These are phyloP conservation scores for Zhuqinia jingwanae DNA, from an alignment of 2,888 invertebrate species.

Conservation along the genomic window DNA sequence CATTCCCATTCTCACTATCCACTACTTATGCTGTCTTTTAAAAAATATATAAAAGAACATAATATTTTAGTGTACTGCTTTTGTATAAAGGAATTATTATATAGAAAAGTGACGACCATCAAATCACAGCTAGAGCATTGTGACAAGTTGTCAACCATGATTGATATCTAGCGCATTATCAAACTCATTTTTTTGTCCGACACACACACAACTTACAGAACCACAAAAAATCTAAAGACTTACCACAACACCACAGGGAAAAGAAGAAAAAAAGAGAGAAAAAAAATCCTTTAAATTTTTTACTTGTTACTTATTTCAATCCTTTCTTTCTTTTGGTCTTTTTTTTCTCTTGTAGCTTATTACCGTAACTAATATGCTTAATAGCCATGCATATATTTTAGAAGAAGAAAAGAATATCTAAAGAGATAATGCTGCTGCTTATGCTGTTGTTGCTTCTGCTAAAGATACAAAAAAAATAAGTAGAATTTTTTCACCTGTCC, in stretches of 20 bases:
- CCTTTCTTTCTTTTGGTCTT: conserved; percentile 21
- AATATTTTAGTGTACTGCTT: background rate
- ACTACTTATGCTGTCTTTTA: too few relatives aligned
- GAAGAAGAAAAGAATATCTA: conserved; percentile 39
- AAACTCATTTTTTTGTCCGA: conserved; percentile 73
- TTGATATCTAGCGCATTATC: conserved; percentile 78
- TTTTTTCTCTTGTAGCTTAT: conserved; percentile 58
- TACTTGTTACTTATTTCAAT: conserved; percentile 34
- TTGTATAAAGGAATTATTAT: background rate
- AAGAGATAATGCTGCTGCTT: conserved; percentile 2
- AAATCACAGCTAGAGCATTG: conserved; percentile 73
- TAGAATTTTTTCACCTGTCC: conserved; percentile 67
- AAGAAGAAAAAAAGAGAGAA: conserved; percentile 26
- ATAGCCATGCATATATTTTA: conserved; percentile 67
- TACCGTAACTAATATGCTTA: conserved; percentile 71
- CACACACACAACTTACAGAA: conserved; percentile 24
- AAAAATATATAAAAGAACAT: too few relatives aligned
- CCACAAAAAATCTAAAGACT: conserved; percentile 28
- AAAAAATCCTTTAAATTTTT: conserved; percentile 36
- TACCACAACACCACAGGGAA: conserved; percentile 50
- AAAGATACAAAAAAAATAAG: conserved; percentile 32
- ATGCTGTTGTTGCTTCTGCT: background rate
- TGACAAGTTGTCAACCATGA: conserved; percentile 78
- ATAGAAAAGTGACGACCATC: conserved; percentile 43
- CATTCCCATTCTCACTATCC: too few relatives aligned